Evolutionary conservation across 1,140 invertebrate species (phyloP).

Genomic region (Melanaphis sacchari): DNA sequence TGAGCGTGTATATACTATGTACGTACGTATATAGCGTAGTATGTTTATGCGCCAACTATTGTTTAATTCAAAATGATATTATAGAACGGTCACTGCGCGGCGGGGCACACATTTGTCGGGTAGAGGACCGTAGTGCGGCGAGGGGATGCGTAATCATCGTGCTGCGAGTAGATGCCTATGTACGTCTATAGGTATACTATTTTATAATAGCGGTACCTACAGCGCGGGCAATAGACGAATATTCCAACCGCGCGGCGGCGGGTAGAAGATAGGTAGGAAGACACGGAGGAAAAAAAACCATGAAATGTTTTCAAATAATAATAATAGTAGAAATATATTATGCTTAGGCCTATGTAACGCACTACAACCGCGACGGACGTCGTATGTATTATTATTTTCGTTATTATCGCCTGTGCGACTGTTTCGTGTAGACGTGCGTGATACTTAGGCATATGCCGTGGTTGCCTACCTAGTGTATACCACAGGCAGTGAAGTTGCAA

Average conservation of each 20-base stretch:
- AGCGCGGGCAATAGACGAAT: neutral
- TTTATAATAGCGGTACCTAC: neutral
- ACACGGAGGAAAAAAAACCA: neutral
- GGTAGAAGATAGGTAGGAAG: neutral
- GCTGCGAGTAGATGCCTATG: neutral
- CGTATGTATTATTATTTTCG: neutral
- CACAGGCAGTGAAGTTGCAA: neutral
- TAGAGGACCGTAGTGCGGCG: neutral
- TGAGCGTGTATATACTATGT: neutral
- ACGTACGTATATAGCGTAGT: neutral
- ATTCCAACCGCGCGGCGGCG: neutral
- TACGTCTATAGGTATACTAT: neutral
- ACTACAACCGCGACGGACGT: neutral
- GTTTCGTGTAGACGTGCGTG: neutral
- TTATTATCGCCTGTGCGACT: neutral
- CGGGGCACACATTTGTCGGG: neutral
- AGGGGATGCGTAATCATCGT: neutral
- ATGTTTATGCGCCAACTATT: neutral
- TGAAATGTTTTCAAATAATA: constrained; percentile 11
- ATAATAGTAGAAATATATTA: neutral
- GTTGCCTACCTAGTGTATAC: neutral
- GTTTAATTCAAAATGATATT: neutral
- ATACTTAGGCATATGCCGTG: neutral
- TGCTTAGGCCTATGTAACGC: neutral
- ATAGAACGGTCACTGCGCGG: neutral